Evolutionary conservation across 2,888 invertebrate genomes (phyloP).

Genomic region (Tiliacea citrago): DNA sequence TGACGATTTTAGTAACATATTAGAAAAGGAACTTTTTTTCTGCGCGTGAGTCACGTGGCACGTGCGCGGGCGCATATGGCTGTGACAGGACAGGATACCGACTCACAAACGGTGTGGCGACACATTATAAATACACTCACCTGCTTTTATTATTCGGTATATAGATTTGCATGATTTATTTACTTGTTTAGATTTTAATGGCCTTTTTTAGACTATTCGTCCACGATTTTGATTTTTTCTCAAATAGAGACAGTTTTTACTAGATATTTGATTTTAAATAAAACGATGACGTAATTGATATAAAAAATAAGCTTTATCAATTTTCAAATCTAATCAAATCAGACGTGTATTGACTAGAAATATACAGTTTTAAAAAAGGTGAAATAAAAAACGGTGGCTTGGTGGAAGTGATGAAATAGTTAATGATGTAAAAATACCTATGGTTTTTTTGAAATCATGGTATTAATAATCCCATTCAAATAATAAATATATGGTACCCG

Average conservation of each 20-base stretch:
- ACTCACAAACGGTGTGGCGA: conserved; percentile 31
- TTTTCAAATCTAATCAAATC: neutral
- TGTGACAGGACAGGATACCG: conserved; percentile 62
- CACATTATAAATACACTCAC: conserved; percentile 53
- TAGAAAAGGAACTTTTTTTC: conserved; percentile 55
- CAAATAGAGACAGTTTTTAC: neutral
- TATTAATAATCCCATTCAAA: neutral
- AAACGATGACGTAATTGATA: conserved; percentile 13
- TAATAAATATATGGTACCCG: neutral
- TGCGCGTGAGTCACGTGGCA: conserved; percentile 72
- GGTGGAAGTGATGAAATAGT: no score
- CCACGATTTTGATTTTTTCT: conserved; percentile 25
- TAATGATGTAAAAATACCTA: neutral
- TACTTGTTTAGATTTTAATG: conserved; percentile 23
- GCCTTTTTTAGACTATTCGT: conserved; percentile 13
- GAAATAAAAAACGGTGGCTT: no score
- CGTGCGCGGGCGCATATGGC: conserved; percentile 70
- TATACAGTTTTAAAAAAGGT: no score
- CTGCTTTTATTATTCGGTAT: conserved; percentile 53
- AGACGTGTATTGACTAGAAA: no score
- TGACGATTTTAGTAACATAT: conserved; percentile 50
- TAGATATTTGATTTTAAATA: conserved; percentile 5
- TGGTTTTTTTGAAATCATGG: neutral
- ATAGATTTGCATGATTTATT: conserved; percentile 45
- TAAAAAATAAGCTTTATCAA: neutral